Conservation (phyloP, 2,888 invertebrate genomes). For the Parapristionchus giblindavisi region DNA sequence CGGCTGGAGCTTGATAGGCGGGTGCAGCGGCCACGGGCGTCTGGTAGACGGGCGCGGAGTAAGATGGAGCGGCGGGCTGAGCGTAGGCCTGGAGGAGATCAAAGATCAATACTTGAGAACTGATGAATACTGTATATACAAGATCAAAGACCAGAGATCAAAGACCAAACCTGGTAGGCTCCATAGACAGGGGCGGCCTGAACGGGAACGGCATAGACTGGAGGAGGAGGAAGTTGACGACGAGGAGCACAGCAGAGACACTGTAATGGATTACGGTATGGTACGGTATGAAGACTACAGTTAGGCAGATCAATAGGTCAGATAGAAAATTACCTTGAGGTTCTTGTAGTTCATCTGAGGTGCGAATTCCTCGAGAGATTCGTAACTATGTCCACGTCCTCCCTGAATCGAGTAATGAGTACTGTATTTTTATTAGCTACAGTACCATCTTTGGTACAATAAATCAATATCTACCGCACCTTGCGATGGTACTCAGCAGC, state of each 20-base stretch:
- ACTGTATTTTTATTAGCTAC: background rate
- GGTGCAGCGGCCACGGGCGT: background rate
- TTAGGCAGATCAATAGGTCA: background rate
- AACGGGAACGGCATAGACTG: background rate
- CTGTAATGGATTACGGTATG: conserved; percentile 10
- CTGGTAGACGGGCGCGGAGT: conserved; percentile 26
- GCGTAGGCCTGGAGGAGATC: conserved; percentile 3
- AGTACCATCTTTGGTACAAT: background rate
- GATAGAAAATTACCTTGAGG: conserved; percentile 19
- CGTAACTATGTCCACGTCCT: background rate
- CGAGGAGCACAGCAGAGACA: conserved; percentile 39
- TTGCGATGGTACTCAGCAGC: conserved; percentile 27
- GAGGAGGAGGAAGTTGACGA: conserved; percentile 33
- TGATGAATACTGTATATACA: conserved; percentile 13
- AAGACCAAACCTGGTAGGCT: background rate
- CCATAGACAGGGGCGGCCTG: conserved; percentile 18
- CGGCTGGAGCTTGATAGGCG: background rate
- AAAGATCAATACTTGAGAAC: background rate
- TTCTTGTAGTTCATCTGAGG: conserved; percentile 34
- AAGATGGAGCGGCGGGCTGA: background rate
- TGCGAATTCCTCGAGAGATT: conserved; percentile 26
- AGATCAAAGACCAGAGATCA: background rate
- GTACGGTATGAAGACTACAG: background rate
- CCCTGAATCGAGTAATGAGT: background rate
- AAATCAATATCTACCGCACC: background rate